Percentiles rank a stretch among this genome's conserved stretches.
phyloP scores from a whole-genome alignment of 2,113 vertebrate genomes.

The Pogona vitticeps region DNA sequence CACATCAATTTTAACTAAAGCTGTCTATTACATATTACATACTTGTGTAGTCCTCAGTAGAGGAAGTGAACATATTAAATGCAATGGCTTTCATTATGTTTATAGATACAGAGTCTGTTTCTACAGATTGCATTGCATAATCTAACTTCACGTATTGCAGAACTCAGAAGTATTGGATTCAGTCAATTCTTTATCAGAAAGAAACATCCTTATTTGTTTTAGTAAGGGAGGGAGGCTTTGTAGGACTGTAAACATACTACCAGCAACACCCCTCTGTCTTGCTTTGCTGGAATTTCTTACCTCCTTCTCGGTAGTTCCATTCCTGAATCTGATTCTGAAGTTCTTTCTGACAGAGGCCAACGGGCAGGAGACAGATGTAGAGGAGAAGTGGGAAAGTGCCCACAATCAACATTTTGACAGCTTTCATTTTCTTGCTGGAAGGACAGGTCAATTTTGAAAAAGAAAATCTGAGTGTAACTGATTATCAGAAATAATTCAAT shows the following conservation, averaged over 20 bases:
- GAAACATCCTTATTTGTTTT: neutral
- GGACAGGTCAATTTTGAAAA: conserved; percentile 30
- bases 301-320: conserved; percentile 77
- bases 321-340: conserved; percentile 54
- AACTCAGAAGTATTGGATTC: neutral
- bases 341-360: conserved; percentile 52
- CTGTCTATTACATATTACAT: too few relatives aligned
- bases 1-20: too few relatives aligned
- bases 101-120: too few relatives aligned
- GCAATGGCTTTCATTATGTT: too few relatives aligned
- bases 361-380: conserved; percentile 51
- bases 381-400: conserved; percentile 50
- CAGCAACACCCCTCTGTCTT: neutral
- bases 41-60: too few relatives aligned
- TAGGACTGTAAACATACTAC: neutral
- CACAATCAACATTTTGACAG: conserved; percentile 3
- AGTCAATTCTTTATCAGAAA: neutral
- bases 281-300: conserved; percentile 50
- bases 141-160: neutral
- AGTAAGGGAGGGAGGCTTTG: neutral
- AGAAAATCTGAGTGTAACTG: neutral
- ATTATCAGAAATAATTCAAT: neutral
- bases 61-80: too few relatives aligned
- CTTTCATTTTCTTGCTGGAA: conserved; percentile 46
- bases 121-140: neutral